Base-by-base conservation (phyloP, 64 coral and sea anemone genomes). In the Stylophora pistillata region DNA sequence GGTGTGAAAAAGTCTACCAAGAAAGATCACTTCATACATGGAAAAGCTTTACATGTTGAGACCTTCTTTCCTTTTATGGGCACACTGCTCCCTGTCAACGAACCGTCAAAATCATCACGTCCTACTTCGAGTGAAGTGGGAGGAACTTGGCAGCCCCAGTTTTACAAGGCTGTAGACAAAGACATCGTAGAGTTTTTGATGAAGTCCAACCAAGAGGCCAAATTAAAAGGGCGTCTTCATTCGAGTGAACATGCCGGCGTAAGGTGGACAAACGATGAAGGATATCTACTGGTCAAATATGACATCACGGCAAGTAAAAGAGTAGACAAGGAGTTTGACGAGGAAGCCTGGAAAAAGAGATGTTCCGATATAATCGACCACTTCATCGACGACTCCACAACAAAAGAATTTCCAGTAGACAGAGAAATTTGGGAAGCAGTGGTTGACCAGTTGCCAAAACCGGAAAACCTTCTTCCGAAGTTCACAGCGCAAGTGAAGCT, bases 401-500 rank as follows among this genome's bases (percentile, higher is more conserved):
- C 80, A 53, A 25, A 15, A 28, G 34, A 84, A 28, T 68, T 84
- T 70, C 60, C 33, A 53, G 30, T 84, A 30, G 80, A 84, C 37
- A 62, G 53, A 41, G 80, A 84, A 2, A 68, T 84, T 70, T 84
- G 31, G 80, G 80, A 84, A 14, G 80, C 23, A 63, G 80, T 84
- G 15, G 62, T 18, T 34, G 23, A 55, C 16, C 80, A 70, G 80
- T 13, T 69, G 20, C 80, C 60, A 53, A 60, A 70, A 33, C 52
- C 69, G 16, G 61, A 84, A 84, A 30, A 62, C 15, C 20, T 70
- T 15, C 80, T 84, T 70, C 58, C 80, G 4, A 84, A 69, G 23
- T 70, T 69, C 61, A 84, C 80, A 84, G 80, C 80, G 1, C 62
- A 70, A 84, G 62, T 84, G 12, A 84, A 84, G 30, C 33, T 84